These are phyloP conservation scores for Gibbula magus DNA, from an alignment of 2,888 invertebrate species.

Conservation along the genomic window DNA sequence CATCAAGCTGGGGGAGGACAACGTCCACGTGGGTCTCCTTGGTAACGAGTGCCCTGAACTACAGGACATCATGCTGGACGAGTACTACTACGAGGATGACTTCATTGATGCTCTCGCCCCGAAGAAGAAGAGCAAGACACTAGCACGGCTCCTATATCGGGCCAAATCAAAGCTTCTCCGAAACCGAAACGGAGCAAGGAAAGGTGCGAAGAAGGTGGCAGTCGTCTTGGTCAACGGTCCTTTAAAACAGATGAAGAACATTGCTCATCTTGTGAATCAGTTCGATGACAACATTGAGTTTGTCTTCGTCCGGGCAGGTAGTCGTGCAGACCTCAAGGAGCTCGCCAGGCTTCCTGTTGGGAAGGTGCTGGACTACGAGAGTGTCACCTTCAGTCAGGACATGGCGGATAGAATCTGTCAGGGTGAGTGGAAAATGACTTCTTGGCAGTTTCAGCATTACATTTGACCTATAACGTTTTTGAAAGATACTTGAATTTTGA, in stretches of 20 bases:
- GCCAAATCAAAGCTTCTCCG: conserved; percentile 15
- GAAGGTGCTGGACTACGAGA: background rate
- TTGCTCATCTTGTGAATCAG: background rate
- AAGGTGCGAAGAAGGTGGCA: conserved; percentile 32
- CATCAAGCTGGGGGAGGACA: background rate
- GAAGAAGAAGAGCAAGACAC: background rate
- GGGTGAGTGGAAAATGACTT: background rate
- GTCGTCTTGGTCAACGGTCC: conserved; percentile 39
- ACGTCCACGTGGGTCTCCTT: conserved; percentile 23
- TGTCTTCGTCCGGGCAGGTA: conserved; percentile 10
- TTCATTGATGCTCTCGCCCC: background rate
- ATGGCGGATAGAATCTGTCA: conserved; percentile 1
- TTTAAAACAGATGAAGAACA: background rate
- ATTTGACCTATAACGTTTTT: too few relatives aligned
- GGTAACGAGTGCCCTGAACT: background rate
- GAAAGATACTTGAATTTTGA: too few relatives aligned
- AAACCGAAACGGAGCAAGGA: conserved; percentile 33
- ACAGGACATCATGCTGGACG: background rate
- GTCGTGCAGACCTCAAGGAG: background rate
- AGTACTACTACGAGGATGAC: background rate
- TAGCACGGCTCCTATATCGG: conserved; percentile 27
- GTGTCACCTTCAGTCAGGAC: background rate
- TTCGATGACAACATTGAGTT: background rate
- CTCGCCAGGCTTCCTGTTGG: background rate
- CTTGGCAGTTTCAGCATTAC: too few relatives aligned